These are phyloP conservation scores for Gymnorhina tibicen DNA, from an alignment of 2,113 vertebrate species.

Conservation along the genomic window DNA sequence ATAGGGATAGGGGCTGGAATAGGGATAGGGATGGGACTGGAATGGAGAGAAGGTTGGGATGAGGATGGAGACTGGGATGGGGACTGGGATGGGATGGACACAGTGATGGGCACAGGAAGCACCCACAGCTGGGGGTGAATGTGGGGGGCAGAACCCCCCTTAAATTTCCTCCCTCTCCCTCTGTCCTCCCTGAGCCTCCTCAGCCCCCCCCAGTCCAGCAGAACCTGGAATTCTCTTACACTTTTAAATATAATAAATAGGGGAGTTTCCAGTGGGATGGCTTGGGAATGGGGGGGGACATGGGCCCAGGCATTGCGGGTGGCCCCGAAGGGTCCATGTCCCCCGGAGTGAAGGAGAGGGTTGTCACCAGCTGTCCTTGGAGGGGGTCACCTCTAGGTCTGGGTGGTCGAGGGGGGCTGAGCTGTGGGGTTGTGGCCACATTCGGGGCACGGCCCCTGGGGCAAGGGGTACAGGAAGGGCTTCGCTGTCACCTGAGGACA, in stretches of 20 bases:
- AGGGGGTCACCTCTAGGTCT: not conserved
- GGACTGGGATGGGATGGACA: not conserved
- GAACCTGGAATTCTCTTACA: not conserved
- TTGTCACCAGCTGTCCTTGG: not conserved
- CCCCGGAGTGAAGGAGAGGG: fast-evolving
- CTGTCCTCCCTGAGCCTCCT: not conserved
- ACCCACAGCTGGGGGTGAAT: not conserved
- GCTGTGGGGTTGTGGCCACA: not conserved
- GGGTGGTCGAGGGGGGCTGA: not conserved
- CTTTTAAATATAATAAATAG: not conserved
- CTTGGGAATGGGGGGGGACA: no score
- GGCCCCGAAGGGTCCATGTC: not conserved
- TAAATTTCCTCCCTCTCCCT: not conserved
- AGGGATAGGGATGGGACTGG: not conserved
- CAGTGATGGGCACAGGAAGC: not conserved
- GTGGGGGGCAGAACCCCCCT: not conserved
- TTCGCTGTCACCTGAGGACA: not conserved
- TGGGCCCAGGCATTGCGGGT: fast-evolving
- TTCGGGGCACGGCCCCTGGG: not conserved
- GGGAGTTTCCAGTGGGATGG: not conserved
- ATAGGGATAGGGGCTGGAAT: not conserved
- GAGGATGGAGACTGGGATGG: not conserved
- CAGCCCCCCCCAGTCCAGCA: not conserved
- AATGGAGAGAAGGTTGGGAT: not conserved
- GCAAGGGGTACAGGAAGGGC: not conserved